Base-by-base conservation (phyloP, 2,888 invertebrate species). In the Lasioglossum leucozonium region DNA sequence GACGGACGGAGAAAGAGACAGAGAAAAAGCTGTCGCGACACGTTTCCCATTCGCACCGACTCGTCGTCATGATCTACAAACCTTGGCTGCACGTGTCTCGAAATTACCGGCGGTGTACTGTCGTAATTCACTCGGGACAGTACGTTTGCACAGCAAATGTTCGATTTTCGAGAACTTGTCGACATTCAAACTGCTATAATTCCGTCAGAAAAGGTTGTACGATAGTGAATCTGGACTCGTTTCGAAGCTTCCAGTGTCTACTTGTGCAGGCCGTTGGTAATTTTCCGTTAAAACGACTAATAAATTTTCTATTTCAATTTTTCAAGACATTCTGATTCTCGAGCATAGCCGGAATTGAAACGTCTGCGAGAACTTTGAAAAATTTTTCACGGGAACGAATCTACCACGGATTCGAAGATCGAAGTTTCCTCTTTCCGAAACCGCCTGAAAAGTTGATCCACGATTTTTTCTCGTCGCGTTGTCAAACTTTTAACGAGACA, bases 371-470 rank as follows among this genome's bases (percentile, higher is more conserved):
- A 51, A 22, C 10, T 8, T 10, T 51, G 22, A n/a, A n/a, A n/a
- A 22, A n/a, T 3, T 10, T 51, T 51, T 22, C 2, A 8, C 51
- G 22, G 0, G 0, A 22, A 51, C 10, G 51, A 51, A n/a, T 51
- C 10, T n/a, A 8, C 22, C 2, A 0, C 0, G 2, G 3, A 51
- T 22, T 51, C 22, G 22, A n/a, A n/a, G 22, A 8, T 0, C 0
- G 22, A 51, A n/a, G 51, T 22, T 22, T 51, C 51, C 3, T 22
- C 51, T 51, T n/a, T n/a, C 2, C 51, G 10, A n/a, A 8, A 0
- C 22, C 22, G 22, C 3, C 22, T n/a, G 2, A n/a, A n/a, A 51
- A 22, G 10, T 51, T 51, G 10, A n/a, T 22, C 51, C 10, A 51
- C 10, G 22, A n/a, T 10, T 51, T 10, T n/a, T 51, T 22, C 0